Evolutionary conservation across 2,888 invertebrate genomes (phyloP).

Genomic region (Iselma pallidipennis): DNA sequence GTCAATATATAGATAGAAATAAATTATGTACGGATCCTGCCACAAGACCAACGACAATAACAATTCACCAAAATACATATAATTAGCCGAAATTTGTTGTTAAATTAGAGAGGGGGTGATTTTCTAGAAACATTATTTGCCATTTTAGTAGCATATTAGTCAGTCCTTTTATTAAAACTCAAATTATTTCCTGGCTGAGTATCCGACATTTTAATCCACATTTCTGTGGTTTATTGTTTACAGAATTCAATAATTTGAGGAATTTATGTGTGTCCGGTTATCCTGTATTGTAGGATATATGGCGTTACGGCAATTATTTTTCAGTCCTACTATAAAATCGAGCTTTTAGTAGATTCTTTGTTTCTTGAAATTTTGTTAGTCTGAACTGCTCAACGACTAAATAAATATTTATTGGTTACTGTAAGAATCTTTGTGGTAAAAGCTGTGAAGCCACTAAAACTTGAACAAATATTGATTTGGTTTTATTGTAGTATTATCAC

Average conservation of each 20-base stretch:
- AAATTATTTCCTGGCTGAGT: not conserved
- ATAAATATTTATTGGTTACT: not conserved
- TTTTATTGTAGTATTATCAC: not conserved
- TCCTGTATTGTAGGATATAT: too few relatives aligned
- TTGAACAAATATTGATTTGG: not conserved
- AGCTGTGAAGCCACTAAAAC: not conserved
- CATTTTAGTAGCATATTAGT: not conserved
- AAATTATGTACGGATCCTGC: not conserved
- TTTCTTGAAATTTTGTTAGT: not conserved
- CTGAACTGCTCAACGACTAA: not conserved
- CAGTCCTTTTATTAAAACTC: not conserved
- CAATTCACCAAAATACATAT: too few relatives aligned
- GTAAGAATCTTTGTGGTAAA: not conserved
- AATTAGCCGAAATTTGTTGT: not conserved
- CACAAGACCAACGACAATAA: too few relatives aligned
- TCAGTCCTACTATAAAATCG: too few relatives aligned
- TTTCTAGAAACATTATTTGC: not conserved
- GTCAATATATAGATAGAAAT: not conserved
- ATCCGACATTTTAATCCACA: not conserved
- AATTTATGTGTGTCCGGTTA: too few relatives aligned
- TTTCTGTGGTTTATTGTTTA: not conserved
- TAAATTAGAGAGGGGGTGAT: not conserved
- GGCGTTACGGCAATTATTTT: too few relatives aligned
- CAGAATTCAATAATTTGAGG: not conserved
- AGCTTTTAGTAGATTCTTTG: too few relatives aligned